Percentiles rank a stretch among this genome's conserved stretches.
These are phyloP conservation scores for Drosophila meridionalis DNA, from an alignment of 2,888 invertebrate species.

Conservation along the genomic window DNA sequence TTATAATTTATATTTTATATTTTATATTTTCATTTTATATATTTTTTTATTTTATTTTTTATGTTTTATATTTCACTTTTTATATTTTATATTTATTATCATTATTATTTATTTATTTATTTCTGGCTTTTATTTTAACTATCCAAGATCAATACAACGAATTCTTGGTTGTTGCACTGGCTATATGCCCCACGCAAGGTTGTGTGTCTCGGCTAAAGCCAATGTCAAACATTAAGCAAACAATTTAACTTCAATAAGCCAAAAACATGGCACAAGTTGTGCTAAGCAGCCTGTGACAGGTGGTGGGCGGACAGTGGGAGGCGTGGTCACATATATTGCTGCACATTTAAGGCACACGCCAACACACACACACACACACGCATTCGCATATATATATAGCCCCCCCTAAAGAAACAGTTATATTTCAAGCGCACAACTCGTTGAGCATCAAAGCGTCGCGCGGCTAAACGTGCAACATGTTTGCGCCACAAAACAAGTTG, in stretches of 20 bases:
- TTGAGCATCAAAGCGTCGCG: conserved; percentile 69
- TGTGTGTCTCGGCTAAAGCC: conserved; percentile 36
- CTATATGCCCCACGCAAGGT: conserved; percentile 4
- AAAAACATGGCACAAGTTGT: conserved; percentile 27
- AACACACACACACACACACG: conserved; percentile 46
- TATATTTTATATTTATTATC: not conserved
- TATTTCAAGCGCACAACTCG: conserved; percentile 62
- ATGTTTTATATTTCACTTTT: not conserved
- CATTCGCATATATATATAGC: not conserved
- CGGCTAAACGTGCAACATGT: conserved; percentile 57
- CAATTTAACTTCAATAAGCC: conserved; percentile 72
- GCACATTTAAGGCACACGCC: conserved; percentile 36
- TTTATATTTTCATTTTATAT: too few species aligned
- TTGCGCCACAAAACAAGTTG: conserved; percentile 65
- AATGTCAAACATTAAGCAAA: conserved; percentile 54
- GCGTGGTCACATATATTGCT: not conserved
- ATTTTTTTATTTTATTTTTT: too few species aligned
- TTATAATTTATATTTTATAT: too few species aligned
- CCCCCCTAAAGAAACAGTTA: conserved; percentile 21
- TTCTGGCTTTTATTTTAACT: not conserved
- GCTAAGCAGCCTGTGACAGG: conserved; percentile 5
- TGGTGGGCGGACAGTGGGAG: not conserved
- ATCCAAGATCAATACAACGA: not conserved
- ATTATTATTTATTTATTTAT: not conserved
- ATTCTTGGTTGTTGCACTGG: conserved; percentile 29